Evolutionary conservation across 2,888 invertebrate species (phyloP).

Genomic region (Amaurobius ferox): DNA sequence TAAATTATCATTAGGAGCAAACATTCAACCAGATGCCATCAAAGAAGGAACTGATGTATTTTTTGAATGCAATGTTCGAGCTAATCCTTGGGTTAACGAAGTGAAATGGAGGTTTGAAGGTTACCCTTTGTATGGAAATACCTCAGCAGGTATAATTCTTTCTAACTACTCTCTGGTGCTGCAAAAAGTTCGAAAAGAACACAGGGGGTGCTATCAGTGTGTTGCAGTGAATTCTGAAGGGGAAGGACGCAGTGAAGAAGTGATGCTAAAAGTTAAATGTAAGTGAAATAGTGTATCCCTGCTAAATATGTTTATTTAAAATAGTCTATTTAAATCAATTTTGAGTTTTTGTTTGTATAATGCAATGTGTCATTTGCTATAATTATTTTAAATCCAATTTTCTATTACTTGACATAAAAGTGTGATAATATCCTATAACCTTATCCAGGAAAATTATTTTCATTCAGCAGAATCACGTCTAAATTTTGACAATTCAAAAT

Average conservation of each 20-base stretch:
- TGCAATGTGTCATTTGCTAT: no score
- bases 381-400: no score
- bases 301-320: no score
- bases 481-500: no score
- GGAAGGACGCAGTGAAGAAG: conserved; percentile 74
- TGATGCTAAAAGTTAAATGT: conserved; percentile 75
- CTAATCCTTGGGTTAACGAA: conserved; percentile 90
- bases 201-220: conserved; percentile 75
- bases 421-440: no score
- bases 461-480: no score
- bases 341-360: no score
- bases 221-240: conserved; percentile 75
- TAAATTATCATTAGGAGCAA: conserved; percentile 87
- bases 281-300: no score
- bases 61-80: conserved; percentile 93
- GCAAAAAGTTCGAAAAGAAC: conserved; percentile 74
- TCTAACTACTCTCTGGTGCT: conserved; percentile 75
- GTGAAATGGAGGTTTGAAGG: conserved; percentile 83
- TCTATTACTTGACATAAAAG: no score
- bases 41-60: conserved; percentile 95
- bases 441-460: no score
- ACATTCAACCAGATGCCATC: conserved; percentile 89
- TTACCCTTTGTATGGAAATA: conserved; percentile 72
- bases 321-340: no score
- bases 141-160: conserved; percentile 74